A percentile compares a stretch with the other conserved stretches of the same genome.
phyloP scores from a whole-genome alignment of 2,888 invertebrate species.

The Priocnemis perturbator region DNA sequence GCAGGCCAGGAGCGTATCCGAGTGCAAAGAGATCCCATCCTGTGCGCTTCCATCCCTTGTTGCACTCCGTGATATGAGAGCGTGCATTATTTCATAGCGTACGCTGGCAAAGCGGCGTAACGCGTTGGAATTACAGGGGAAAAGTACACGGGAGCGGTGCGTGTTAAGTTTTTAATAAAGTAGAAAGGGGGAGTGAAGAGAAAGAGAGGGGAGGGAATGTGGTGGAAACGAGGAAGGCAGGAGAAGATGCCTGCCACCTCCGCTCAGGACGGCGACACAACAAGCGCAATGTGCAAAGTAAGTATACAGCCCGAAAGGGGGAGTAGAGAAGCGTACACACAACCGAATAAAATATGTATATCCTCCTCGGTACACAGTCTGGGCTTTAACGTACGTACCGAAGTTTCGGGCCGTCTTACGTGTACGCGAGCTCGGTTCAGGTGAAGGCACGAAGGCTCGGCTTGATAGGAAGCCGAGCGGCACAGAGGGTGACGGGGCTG shows the following conservation, averaged over 20 bases:
- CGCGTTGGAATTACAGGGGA: no score
- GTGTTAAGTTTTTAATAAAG: no score
- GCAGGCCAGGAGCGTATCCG: no score
- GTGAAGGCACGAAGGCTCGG: not conserved
- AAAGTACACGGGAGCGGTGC: no score
- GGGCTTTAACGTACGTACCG: not conserved
- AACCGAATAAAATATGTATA: constrained; percentile 43
- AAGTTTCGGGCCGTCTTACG: constrained; percentile 11
- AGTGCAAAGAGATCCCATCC: no score
- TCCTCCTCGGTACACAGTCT: constrained; percentile 1
- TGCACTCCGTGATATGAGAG: no score
- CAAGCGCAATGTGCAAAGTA: constrained; percentile 1
- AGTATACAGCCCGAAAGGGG: constrained; percentile 11
- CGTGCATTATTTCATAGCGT: no score
- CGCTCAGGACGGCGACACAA: not conserved
- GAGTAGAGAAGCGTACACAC: constrained; percentile 14
- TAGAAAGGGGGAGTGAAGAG: no score
- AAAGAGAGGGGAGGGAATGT: no score
- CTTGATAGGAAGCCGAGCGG: not conserved
- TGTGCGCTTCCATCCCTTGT: no score
- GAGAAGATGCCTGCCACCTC: not conserved
- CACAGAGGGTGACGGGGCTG: not conserved
- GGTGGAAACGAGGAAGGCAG: no score
- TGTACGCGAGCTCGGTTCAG: constrained; percentile 5
- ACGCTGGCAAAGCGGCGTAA: no score